Evolutionary conservation across 2,797 vertebrate species (phyloP).

Genomic region (Distichodus sexfasciatus): DNA sequence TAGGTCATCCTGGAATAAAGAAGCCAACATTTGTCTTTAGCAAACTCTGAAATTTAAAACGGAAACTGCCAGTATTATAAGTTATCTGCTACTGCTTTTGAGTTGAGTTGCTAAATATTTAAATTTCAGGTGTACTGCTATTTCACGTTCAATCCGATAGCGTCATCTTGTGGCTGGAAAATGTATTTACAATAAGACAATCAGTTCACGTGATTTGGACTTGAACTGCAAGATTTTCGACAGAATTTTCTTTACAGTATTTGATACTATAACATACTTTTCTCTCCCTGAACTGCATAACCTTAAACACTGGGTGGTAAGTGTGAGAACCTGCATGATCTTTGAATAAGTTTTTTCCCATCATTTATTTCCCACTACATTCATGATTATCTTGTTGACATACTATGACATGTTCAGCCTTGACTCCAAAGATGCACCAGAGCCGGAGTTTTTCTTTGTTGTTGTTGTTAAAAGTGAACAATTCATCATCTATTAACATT

Average conservation of each 20-base stretch:
- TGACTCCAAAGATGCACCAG: neutral
- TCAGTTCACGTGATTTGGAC: neutral
- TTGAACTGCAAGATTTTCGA: conserved; percentile 23
- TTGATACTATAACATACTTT: conserved; percentile 76
- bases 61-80: neutral
- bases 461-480: neutral
- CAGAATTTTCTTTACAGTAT: conserved; percentile 58
- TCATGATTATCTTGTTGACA: conserved; percentile 1
- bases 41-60: neutral
- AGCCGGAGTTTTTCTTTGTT: neutral
- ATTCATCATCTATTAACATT: neutral
- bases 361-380: conserved; percentile 59
- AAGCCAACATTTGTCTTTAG: neutral
- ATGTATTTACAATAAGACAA: neutral
- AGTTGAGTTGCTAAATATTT: neutral
- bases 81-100: neutral
- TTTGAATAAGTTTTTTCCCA: conserved; percentile 81
- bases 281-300: conserved; percentile 89
- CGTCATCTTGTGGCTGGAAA: conserved; percentile 20
- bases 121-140: neutral
- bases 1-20: neutral
- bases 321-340: conserved; percentile 96
- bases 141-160: neutral
- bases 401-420: neutral
- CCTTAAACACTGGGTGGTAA: conserved; percentile 93